Percentiles rank a stretch among this genome's conserved stretches.
Evolutionary conservation across 1,140 invertebrate genomes (phyloP).

Genomic region (Dolichoris vasculosae): DNA sequence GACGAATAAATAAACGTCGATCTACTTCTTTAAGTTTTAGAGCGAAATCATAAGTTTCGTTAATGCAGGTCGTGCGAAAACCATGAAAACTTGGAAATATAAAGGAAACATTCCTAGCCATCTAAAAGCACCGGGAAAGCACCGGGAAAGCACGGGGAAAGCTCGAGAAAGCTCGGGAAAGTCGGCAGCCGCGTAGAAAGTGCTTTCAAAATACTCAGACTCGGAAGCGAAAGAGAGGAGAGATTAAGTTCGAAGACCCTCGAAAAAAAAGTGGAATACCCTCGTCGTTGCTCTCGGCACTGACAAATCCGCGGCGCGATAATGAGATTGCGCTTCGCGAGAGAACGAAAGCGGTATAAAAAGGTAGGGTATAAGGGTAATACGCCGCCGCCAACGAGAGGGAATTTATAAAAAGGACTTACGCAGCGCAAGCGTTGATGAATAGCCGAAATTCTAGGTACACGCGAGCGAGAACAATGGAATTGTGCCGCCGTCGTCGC

Average conservation of each 20-base stretch:
- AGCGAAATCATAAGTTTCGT: background rate
- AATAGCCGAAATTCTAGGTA: slow-evolving; percentile 26
- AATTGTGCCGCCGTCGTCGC: background rate
- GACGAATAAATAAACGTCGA: too few species aligned
- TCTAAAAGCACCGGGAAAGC: background rate
- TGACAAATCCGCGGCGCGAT: slow-evolving; percentile 48
- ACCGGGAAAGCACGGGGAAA: background rate
- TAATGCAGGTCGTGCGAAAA: background rate
- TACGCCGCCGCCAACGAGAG: background rate
- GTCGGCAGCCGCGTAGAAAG: background rate
- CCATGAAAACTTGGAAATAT: background rate
- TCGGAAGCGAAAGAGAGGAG: background rate
- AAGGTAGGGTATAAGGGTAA: slow-evolving; percentile 12
- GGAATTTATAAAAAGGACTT: slow-evolving; percentile 30
- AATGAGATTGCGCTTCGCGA: slow-evolving; percentile 35
- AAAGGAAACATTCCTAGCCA: background rate
- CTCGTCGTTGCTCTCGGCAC: slow-evolving; percentile 4
- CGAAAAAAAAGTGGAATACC: background rate
- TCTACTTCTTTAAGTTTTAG: too few species aligned
- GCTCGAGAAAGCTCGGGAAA: background rate
- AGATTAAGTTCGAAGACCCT: slow-evolving; percentile 1
- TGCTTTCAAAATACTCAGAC: slow-evolving; percentile 15
- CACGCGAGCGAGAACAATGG: slow-evolving; percentile 2
- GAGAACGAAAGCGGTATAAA: background rate
- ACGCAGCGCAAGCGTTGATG: background rate